These are phyloP conservation scores for Zootermopsis nevadensis DNA, from an alignment of 2,888 invertebrate genomes.

Conservation along the genomic window DNA sequence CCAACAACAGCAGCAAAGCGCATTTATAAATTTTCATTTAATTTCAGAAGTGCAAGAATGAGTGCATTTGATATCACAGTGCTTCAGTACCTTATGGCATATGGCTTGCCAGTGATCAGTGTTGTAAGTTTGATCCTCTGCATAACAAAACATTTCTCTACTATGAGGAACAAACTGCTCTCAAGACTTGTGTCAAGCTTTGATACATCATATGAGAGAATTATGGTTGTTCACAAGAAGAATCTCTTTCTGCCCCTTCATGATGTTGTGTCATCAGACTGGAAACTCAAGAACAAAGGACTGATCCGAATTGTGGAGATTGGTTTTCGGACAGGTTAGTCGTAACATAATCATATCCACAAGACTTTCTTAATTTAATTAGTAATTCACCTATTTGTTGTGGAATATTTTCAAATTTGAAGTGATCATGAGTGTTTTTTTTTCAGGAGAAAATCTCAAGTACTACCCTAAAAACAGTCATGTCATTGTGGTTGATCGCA, in stretches of 20 bases:
- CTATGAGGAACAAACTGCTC: not conserved
- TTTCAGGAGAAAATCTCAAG: constrained; percentile 37
- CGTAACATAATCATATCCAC: not conserved
- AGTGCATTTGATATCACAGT: constrained; percentile 17
- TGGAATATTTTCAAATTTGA: no score
- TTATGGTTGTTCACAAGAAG: constrained; percentile 9
- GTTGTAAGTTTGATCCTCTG: not conserved
- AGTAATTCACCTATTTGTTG: no score
- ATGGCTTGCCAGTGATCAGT: constrained; percentile 16
- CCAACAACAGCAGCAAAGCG: no score
- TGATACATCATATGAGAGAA: constrained; percentile 12
- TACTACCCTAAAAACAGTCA: constrained; percentile 33
- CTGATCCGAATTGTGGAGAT: constrained; percentile 29
- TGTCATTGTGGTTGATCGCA: constrained; percentile 16
- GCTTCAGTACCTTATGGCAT: not conserved
- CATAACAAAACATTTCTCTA: not conserved
- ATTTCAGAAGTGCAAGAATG: constrained; percentile 7
- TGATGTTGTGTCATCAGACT: constrained; percentile 4
- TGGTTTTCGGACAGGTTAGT: constrained; percentile 30
- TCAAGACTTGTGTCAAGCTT: not conserved
- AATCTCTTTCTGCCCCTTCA: constrained; percentile 15
- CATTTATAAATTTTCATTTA: no score
- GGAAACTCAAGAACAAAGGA: constrained; percentile 35
- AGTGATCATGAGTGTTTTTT: not conserved
- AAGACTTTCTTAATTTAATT: no score